A percentile compares a stretch with the other conserved stretches of the same genome.
These are phyloP conservation scores for Raphicerus campestris DNA, from an alignment of 2,113 vertebrate species.

Conservation along the genomic window DNA sequence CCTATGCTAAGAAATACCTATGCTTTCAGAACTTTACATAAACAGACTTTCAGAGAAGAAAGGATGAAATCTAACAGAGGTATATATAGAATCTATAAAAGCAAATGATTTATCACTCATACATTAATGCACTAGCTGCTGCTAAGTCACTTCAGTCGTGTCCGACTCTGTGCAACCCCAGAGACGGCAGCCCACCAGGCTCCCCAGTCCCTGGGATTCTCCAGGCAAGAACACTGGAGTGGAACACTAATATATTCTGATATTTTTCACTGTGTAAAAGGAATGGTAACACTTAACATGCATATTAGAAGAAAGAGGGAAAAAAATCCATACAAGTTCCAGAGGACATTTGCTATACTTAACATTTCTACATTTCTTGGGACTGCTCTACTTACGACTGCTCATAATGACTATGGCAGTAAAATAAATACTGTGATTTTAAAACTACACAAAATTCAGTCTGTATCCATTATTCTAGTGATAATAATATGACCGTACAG, in stretches of 20 bases:
- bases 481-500: not conserved
- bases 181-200: no score
- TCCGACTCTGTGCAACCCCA: no score
- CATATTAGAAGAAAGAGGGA: not conserved
- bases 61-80: not conserved
- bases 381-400: not conserved
- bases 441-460: not conserved
- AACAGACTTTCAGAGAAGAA: not conserved
- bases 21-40: not conserved
- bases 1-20: not conserved
- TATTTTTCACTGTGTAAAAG: not conserved
- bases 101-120: not conserved
- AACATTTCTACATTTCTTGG: not conserved
- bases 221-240: no score
- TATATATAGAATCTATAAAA: constrained; percentile 10
- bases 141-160: no score
- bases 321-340: not conserved
- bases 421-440: not conserved
- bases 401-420: not conserved
- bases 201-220: no score
- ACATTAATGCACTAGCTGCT: not conserved
- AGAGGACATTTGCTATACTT: not conserved
- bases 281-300: not conserved
- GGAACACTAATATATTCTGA: not conserved
- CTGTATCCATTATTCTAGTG: not conserved